Base-by-base conservation (phyloP, 2,113 vertebrate species). In the Ctenodactylus gundi region DNA sequence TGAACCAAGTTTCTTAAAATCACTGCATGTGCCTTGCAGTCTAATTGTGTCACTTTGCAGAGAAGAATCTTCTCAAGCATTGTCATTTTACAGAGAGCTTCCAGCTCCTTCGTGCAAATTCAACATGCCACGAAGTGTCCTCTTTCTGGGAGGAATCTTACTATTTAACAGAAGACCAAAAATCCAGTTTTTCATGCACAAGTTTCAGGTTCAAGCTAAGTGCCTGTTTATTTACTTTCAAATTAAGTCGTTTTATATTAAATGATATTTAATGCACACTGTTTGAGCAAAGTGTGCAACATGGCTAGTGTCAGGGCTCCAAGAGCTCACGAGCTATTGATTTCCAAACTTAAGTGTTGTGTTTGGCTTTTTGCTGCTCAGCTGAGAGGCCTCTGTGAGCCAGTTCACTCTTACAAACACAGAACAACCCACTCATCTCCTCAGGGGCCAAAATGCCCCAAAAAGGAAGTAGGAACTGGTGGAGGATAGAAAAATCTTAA, bases 91-190 rank as follows among this genome's bases (percentile, higher is more conserved):
- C 34, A 88, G 53, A 91, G 7, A 88, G 53, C 46, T 34, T 91
- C 65, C 73, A 86, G 29, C 46, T 73, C 68, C 86, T 82, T 85
- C 55, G 73, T 94, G 96, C 25, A 72, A 85, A 68, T 55, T 91
- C 75, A 49, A 23, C 6, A 29, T n/a, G 44, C 67, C 57, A 67
- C 81, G 67, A 84, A 53, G 53, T 29, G 46, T 7, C 55, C 60
- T 91, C 49, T 68, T 96, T 85, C 84, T 58, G 89, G 68, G 82
- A 87, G 39, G 51, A 82, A 4, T 82, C 55, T 91, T 94, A 85
- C 93, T 72, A 7, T 86, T n/a, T 91, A n/a, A 31, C 46, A 39
- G 51, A 81, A 68, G 18, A 10, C 55, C 76, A 51, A 23, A 76
- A 73, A 41, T 86, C 72, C 57, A 92, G 34, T 36, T 70, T 58